Evolutionary conservation across 2,797 vertebrate genomes (phyloP), one percentile per base, ranked within the genome.

Genomic region (Melanitta fusca): DNA sequence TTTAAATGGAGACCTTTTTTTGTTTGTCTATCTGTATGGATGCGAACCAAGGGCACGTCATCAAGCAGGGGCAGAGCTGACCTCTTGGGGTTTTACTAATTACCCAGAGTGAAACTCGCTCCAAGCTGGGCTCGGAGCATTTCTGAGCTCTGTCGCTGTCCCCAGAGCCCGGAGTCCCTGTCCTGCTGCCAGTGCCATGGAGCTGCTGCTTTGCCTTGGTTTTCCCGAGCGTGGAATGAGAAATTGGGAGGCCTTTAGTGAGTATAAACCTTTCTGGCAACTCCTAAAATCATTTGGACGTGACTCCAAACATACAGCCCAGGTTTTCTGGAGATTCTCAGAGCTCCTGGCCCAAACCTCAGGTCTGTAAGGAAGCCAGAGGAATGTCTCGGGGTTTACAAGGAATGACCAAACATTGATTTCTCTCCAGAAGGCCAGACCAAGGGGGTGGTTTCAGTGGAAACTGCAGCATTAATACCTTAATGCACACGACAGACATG

Each of bases 291-390:
- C 45, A 15, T 66, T 38, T 89, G 89, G 89, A 53, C 65, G n/a
- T 3, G 78, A 34, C 58, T 92, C 62, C 92, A 86, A 89, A 80
- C 77, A 77, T 12, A 19, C 53, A 80, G 73, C 87, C 53, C 74
- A 41, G 68, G 62, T 82, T 41, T 81, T 75, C 90, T 68, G 86
- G 85, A 83, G 89, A 68, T 90, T 56, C 93, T 86, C 88, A 71
- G 89, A 20, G 45, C 89, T 92, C 56, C 91, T 91, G 92, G 92
- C 89, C 83, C 91, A 80, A 83, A 54, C 38, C 92, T 92, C 82
- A 72, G 88, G 32, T 36, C 88, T 74, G 80, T 75, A 25, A 43
- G 71, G 88, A 74, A 93, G 88, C 89, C 93, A 97, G 93, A 95
- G 91, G 91, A 91, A 89, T 84, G 93, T 93, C 88, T 47, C 68